Percentiles rank a stretch among this genome's conserved stretches.
These are phyloP conservation scores for Calliopum simillimum DNA, from an alignment of 2,888 invertebrate genomes.

Conservation along the genomic window DNA sequence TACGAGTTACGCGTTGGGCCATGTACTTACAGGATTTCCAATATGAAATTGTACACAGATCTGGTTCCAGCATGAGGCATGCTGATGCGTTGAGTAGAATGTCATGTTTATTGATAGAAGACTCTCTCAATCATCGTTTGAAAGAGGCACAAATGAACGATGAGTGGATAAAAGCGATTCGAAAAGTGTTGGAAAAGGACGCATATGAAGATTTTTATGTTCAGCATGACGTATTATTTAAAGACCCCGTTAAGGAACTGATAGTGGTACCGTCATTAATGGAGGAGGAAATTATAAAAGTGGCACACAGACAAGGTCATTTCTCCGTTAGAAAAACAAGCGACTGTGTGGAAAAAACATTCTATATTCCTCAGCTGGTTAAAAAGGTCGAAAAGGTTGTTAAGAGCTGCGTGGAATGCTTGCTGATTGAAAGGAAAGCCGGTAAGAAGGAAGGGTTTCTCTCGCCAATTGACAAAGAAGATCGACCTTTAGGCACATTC, in stretches of 20 bases:
- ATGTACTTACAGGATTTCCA: slow-evolving; percentile 9
- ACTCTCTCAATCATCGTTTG: slow-evolving; percentile 16
- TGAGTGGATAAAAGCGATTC: slow-evolving; percentile 36
- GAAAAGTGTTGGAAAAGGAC: slow-evolving; percentile 30
- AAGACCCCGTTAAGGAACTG: slow-evolving; percentile 32
- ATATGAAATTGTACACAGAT: no score
- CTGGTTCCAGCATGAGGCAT: slow-evolving; percentile 39
- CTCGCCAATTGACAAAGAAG: slow-evolving; percentile 38
- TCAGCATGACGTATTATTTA: slow-evolving; percentile 36
- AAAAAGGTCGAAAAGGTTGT: slow-evolving; percentile 33
- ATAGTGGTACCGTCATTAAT: slow-evolving; percentile 58
- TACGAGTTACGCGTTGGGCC: slow-evolving; percentile 6
- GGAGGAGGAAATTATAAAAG: slow-evolving; percentile 56
- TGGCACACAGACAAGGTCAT: slow-evolving; percentile 55
- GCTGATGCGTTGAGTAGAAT: slow-evolving; percentile 42
- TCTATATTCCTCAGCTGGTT: slow-evolving; percentile 44
- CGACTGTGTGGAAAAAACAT: slow-evolving; percentile 50
- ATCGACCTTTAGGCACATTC: slow-evolving; percentile 33
- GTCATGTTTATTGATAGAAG: slow-evolving; percentile 30
- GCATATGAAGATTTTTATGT: slow-evolving; percentile 36
- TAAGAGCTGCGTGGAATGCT: slow-evolving; percentile 41
- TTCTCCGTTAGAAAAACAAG: slow-evolving; percentile 53
- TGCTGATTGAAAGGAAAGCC: slow-evolving; percentile 37
- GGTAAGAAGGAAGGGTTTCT: slow-evolving; percentile 27
- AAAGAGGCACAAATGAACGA: slow-evolving; percentile 33